Evolutionary conservation across 2,113 vertebrate species (phyloP).

Genomic region (Balaenoptera acutorostrata): DNA sequence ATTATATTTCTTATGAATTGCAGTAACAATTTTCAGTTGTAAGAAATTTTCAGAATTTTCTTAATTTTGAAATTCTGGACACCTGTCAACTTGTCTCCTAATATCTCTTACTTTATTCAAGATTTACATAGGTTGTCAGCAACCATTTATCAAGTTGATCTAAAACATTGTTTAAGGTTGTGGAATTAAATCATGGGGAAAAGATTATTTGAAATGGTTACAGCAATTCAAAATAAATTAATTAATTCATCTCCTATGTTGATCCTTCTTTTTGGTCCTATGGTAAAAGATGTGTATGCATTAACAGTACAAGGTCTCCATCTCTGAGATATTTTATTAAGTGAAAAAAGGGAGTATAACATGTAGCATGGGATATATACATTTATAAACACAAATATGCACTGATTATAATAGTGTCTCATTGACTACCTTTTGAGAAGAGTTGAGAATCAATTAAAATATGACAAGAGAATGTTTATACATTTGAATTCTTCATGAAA

Average conservation of each 20-base stretch:
- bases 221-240: background rate
- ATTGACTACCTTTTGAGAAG: background rate
- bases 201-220: background rate
- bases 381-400: background rate
- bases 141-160: background rate
- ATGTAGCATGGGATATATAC: background rate
- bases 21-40: background rate
- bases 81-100: background rate
- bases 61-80: background rate
- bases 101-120: background rate
- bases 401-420: background rate
- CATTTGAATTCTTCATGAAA: background rate
- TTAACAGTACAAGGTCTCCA: background rate
- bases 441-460: background rate
- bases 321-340: background rate
- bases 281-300: background rate
- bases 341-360: background rate
- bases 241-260: background rate
- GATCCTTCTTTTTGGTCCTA: background rate
- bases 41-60: background rate
- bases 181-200: background rate
- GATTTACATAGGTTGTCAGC: background rate
- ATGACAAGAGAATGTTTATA: background rate
- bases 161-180: background rate
- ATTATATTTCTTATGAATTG: background rate